phyloP scores from a whole-genome alignment of 1,140 invertebrate species.

The Acromyrmex heyeri region DNA sequence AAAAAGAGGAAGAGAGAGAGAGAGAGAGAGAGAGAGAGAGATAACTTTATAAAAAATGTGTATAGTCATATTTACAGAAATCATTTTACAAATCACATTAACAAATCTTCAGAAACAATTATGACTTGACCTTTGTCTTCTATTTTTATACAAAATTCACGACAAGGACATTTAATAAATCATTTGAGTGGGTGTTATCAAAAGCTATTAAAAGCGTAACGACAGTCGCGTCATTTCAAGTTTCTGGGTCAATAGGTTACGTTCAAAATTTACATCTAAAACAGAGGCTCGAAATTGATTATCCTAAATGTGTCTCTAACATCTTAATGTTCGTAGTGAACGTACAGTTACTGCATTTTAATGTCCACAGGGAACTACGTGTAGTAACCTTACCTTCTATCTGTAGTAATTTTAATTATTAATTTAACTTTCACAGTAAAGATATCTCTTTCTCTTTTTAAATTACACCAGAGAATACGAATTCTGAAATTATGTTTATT shows the following conservation, averaged over 20 bases:
- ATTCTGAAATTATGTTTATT: conserved; percentile 2
- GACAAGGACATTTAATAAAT: conserved; percentile 40
- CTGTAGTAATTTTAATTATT: background rate
- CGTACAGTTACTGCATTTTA: background rate
- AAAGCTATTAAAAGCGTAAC: conserved; percentile 61
- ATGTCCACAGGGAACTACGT: background rate
- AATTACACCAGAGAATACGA: background rate
- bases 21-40: background rate
- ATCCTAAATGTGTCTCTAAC: conserved; percentile 15
- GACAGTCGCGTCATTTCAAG: conserved; percentile 39
- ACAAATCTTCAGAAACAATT: background rate
- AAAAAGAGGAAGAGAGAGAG: too few relatives aligned
- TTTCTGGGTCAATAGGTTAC: conserved; percentile 51
- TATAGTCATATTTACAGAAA: background rate
- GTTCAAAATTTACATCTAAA: conserved; percentile 46
- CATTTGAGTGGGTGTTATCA: conserved; percentile 34
- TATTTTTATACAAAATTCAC: conserved; percentile 19
- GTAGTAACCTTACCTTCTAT: background rate
- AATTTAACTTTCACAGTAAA: background rate
- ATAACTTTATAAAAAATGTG: background rate
- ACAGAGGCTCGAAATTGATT: conserved; percentile 34
- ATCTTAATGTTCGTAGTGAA: conserved; percentile 10
- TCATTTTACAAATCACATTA: background rate
- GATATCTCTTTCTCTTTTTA: background rate
- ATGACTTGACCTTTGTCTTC: background rate